phyloP scores from a whole-genome alignment of 1,140 invertebrate species.

The Diprion similis region DNA sequence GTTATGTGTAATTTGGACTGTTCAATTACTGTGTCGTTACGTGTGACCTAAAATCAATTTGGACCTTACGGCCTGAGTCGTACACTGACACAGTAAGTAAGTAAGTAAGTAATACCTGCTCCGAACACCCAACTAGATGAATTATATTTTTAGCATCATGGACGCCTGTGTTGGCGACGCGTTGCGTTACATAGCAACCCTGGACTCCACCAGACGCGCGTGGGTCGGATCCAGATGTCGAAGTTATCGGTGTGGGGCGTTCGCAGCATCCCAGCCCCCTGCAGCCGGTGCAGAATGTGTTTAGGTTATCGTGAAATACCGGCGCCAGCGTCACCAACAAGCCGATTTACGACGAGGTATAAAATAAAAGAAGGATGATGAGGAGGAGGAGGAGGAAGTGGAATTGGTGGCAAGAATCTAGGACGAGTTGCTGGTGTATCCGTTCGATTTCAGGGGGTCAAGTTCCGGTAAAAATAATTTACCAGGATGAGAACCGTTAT shows the following conservation, averaged over 20 bases:
- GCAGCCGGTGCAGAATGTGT: neutral
- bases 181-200: neutral
- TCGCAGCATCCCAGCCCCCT: neutral
- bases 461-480: no score
- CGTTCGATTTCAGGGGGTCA: no score
- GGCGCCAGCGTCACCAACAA: neutral
- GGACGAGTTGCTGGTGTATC: no score
- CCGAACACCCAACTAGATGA: neutral
- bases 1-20: no score
- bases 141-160: no score
- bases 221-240: neutral
- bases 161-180: neutral
- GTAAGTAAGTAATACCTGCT: neutral
- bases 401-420: no score
- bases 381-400: no score
- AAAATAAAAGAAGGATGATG: neutral
- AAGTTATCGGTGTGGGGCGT: constrained; percentile 2
- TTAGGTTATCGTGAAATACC: neutral
- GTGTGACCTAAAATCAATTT: no score
- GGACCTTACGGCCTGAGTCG: no score
- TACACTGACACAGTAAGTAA: neutral
- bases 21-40: no score
- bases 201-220: neutral
- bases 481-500: no score
- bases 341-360: neutral